These are phyloP conservation scores for Pseudolaguvia tuberculata DNA, from an alignment of 2,113 vertebrate genomes.

Conservation along the genomic window DNA sequence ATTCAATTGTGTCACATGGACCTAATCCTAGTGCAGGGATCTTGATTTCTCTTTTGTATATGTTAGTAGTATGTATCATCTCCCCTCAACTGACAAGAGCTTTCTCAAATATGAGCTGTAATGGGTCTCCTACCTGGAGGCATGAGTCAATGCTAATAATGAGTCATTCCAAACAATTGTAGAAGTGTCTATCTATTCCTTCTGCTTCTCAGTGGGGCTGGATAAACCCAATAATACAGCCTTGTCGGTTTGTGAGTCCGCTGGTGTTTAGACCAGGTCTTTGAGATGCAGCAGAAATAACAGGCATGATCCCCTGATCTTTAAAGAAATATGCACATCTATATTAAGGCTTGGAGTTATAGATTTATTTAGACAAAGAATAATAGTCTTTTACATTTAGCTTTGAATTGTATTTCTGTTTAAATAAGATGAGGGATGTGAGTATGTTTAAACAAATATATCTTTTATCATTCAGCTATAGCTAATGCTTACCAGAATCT, in stretches of 20 bases:
- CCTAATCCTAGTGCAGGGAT: background rate
- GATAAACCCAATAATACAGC: slow-evolving; percentile 46
- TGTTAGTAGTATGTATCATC: background rate
- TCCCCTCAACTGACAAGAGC: background rate
- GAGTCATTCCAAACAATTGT: slow-evolving; percentile 32
- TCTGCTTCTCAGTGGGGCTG: slow-evolving; percentile 37
- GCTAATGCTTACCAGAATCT: too few species aligned
- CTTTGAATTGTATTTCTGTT: background rate
- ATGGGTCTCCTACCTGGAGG: background rate
- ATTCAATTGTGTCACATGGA: background rate
- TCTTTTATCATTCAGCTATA: background rate
- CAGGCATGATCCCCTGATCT: background rate
- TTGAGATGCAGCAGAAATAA: background rate
- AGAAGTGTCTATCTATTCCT: slow-evolving; percentile 20
- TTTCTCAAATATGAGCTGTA: background rate
- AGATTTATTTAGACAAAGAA: background rate
- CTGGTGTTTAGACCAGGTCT: slow-evolving; percentile 10
- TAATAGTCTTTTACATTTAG: background rate
- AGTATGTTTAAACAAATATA: background rate
- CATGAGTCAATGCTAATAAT: slow-evolving; percentile 42
- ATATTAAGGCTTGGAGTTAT: background rate
- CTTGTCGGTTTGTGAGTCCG: slow-evolving; percentile 43
- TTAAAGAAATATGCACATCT: background rate
- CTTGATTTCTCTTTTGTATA: background rate
- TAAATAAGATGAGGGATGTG: background rate